A percentile compares a stretch with the other conserved stretches of the same genome.
phyloP scores from a whole-genome alignment of 2,888 invertebrate species.

The Cyrtodaria siliqua region DNA sequence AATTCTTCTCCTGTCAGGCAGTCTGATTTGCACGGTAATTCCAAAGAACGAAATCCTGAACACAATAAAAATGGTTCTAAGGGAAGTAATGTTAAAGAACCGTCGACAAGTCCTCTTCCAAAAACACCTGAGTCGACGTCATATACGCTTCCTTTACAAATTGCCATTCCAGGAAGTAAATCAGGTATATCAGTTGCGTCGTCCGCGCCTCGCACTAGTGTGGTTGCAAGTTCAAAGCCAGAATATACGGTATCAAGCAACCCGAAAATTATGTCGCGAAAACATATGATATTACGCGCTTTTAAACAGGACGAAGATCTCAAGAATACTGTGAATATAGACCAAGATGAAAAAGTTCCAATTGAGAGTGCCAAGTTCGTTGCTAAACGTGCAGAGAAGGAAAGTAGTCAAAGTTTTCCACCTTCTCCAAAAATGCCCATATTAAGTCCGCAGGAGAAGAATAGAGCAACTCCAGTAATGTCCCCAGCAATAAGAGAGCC shows the following conservation, averaged over 20 bases:
- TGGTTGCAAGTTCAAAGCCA: conserved; percentile 16
- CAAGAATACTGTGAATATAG: conserved; percentile 67
- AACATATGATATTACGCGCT: conserved; percentile 76
- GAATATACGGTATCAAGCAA: conserved; percentile 26
- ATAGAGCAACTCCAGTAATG: conserved; percentile 53
- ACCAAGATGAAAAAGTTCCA: conserved; percentile 52
- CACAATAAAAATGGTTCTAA: neutral
- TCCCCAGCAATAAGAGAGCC: conserved; percentile 70
- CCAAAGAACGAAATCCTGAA: neutral
- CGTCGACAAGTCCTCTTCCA: neutral
- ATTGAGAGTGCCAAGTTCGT: conserved; percentile 49
- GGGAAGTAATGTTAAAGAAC: neutral
- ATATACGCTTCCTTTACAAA: conserved; percentile 54
- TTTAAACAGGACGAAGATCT: conserved; percentile 74
- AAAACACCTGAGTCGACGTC: conserved; percentile 17
- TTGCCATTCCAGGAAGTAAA: conserved; percentile 58
- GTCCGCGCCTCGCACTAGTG: conserved; percentile 12
- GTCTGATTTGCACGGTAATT: neutral
- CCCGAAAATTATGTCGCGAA: conserved; percentile 63
- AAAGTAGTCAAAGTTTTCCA: conserved; percentile 61
- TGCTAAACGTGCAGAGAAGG: conserved; percentile 46
- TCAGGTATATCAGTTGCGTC: neutral
- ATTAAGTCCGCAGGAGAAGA: conserved; percentile 79
- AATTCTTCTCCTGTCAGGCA: conserved; percentile 37
- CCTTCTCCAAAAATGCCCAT: conserved; percentile 83